phyloP scores from a whole-genome alignment of 2,888 invertebrate species.

The Ophion ellenae region DNA sequence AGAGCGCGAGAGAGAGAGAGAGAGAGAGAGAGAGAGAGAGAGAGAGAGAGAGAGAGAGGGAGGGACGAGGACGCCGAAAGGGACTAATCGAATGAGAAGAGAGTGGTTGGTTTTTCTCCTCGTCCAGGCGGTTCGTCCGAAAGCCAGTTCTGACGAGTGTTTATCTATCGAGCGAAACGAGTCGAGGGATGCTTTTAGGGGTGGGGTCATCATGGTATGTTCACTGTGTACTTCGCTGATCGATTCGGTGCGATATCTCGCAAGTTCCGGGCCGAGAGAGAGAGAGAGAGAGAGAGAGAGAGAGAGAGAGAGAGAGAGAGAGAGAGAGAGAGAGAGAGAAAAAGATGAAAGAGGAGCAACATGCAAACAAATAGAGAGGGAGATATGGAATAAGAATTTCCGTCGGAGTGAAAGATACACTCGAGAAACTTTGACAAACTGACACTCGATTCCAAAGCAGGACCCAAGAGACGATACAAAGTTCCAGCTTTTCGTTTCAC shows the following conservation, averaged over 20 bases:
- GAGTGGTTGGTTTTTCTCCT: constrained; percentile 25
- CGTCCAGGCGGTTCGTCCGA: constrained; percentile 28
- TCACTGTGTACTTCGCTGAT: constrained; percentile 40
- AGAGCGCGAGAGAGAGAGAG: no score
- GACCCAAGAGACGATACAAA: constrained; percentile 72
- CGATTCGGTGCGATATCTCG: constrained; percentile 28
- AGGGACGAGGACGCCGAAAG: not conserved
- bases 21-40: not conserved
- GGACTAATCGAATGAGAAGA: constrained; percentile 60
- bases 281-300: not conserved
- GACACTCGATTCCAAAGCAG: constrained; percentile 75
- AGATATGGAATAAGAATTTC: constrained; percentile 55
- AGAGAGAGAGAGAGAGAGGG: not conserved
- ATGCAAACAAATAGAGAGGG: constrained; percentile 23
- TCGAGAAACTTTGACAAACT: constrained; percentile 72
- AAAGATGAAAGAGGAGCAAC: constrained; percentile 49
- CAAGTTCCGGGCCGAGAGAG: constrained; percentile 19
- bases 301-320: constrained; percentile 8
- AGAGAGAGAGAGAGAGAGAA: constrained; percentile 58
- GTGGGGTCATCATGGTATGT: not conserved
- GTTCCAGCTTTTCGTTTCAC: constrained; percentile 50
- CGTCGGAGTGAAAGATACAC: constrained; percentile 47
- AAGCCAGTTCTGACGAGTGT: constrained; percentile 49
- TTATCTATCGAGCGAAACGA: constrained; percentile 56
- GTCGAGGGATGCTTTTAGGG: constrained; percentile 33